Evolutionary conservation across 2,888 invertebrate species (phyloP).

Genomic region (Endomychus coccineus): DNA sequence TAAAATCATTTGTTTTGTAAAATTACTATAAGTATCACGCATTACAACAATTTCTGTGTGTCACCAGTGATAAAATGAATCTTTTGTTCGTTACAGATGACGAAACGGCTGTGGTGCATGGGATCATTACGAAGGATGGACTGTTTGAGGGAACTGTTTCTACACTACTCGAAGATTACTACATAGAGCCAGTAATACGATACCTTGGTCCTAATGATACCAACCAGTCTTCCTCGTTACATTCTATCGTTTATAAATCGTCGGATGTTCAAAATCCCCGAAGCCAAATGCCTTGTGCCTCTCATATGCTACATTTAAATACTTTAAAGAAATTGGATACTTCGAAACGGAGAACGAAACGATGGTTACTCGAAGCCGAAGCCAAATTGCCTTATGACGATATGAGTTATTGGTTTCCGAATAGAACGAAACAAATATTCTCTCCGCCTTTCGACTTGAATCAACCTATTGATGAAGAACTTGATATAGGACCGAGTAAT

Average conservation of each 20-base stretch:
- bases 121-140: constrained; percentile 78
- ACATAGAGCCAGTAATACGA: constrained; percentile 72
- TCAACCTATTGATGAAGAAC: constrained; percentile 39
- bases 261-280: constrained; percentile 62
- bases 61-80: background rate
- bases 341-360: constrained; percentile 46
- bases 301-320: constrained; percentile 33
- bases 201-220: constrained; percentile 47
- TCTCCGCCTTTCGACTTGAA: constrained; percentile 38
- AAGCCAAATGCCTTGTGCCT: constrained; percentile 35
- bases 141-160: constrained; percentile 84
- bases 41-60: too few relatives aligned
- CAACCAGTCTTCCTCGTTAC: constrained; percentile 48
- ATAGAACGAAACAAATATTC: constrained; percentile 48
- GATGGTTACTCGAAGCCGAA: constrained; percentile 64
- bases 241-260: constrained; percentile 77
- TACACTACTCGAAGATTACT: constrained; percentile 71
- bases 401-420: constrained; percentile 42
- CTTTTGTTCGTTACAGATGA: constrained; percentile 63
- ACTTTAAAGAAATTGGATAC: constrained; percentile 36
- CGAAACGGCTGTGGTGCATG: constrained; percentile 73
- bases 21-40: too few relatives aligned
- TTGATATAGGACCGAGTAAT: constrained; percentile 30
- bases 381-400: constrained; percentile 43
- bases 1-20: too few relatives aligned